phyloP scores from a whole-genome alignment of 2,888 invertebrate species.

The Taenaris catops region DNA sequence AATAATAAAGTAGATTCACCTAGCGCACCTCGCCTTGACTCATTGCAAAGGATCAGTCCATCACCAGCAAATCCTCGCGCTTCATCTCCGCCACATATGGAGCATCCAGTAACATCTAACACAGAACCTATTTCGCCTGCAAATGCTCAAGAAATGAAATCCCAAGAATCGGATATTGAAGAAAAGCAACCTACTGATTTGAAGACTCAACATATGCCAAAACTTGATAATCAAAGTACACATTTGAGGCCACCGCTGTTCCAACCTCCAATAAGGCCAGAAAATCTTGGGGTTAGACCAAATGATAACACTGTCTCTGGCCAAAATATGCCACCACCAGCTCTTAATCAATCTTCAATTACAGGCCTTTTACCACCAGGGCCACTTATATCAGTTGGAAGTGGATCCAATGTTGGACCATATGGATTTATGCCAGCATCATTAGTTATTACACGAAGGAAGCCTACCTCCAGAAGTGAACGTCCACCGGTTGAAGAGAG shows the following conservation, averaged over 20 bases:
- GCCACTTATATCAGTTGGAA: slow-evolving; percentile 81
- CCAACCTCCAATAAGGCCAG: slow-evolving; percentile 57
- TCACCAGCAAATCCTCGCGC: slow-evolving; percentile 61
- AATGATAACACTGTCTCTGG: slow-evolving; percentile 53
- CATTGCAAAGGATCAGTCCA: slow-evolving; percentile 66
- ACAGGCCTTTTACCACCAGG: slow-evolving; percentile 79
- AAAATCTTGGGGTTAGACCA: slow-evolving; percentile 59
- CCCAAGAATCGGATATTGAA: slow-evolving; percentile 54
- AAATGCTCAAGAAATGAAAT: slow-evolving; percentile 61
- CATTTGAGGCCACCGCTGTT: slow-evolving; percentile 52
- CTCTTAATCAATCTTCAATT: slow-evolving; percentile 76
- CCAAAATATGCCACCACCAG: slow-evolving; percentile 64
- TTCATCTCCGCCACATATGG: slow-evolving; percentile 64
- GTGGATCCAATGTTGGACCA: slow-evolving; percentile 75
- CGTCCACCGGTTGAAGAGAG: too few relatives aligned
- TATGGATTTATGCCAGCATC: slow-evolving; percentile 81
- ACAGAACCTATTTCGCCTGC: slow-evolving; percentile 69
- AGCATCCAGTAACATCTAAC: slow-evolving; percentile 57
- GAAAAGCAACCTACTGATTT: slow-evolving; percentile 70
- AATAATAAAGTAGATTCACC: slow-evolving; percentile 65
- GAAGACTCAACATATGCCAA: slow-evolving; percentile 58
- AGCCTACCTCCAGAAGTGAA: too few relatives aligned
- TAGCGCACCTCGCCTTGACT: slow-evolving; percentile 59
- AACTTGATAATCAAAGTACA: slow-evolving; percentile 46
- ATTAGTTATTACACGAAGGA: too few relatives aligned